phyloP scores from a whole-genome alignment of 2,797 vertebrate species.

The Scomberomorus guttatus region DNA sequence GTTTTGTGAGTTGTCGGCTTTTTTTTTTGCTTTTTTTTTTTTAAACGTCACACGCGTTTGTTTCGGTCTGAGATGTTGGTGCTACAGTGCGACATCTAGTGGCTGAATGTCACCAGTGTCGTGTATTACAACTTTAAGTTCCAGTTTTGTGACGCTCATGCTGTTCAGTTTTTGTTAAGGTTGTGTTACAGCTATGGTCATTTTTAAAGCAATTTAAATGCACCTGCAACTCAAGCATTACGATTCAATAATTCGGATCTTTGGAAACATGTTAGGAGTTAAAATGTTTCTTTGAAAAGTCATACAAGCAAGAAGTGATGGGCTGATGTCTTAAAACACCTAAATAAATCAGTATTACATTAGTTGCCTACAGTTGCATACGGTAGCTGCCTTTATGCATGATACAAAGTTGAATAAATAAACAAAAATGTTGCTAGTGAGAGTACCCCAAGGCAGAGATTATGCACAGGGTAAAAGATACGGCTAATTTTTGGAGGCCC shows the following conservation, averaged over 20 bases:
- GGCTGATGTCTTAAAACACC: conserved; percentile 11
- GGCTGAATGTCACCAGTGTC: too few relatives aligned
- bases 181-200: conserved; percentile 7
- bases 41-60: too few relatives aligned
- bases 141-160: conserved; percentile 7
- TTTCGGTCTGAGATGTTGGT: too few relatives aligned
- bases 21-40: too few relatives aligned
- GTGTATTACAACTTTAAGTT: too few relatives aligned
- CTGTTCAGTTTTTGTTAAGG: conserved; percentile 1
- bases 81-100: too few relatives aligned
- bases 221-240: conserved; percentile 21
- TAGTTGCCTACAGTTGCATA: background rate
- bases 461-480: conserved; percentile 53
- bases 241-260: conserved; percentile 13
- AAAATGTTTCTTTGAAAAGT: conserved; percentile 21
- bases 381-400: conserved; percentile 9
- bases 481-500: conserved; percentile 56
- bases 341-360: conserved; percentile 4
- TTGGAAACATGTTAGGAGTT: background rate
- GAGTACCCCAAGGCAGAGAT: conserved; percentile 51
- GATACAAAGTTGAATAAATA: conserved; percentile 51
- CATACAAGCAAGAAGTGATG: background rate
- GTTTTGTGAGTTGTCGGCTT: too few relatives aligned
- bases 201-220: background rate
- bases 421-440: conserved; percentile 39